These are phyloP conservation scores for Siniperca undulata DNA, from an alignment of 2,797 vertebrate genomes.

Conservation along the genomic window DNA sequence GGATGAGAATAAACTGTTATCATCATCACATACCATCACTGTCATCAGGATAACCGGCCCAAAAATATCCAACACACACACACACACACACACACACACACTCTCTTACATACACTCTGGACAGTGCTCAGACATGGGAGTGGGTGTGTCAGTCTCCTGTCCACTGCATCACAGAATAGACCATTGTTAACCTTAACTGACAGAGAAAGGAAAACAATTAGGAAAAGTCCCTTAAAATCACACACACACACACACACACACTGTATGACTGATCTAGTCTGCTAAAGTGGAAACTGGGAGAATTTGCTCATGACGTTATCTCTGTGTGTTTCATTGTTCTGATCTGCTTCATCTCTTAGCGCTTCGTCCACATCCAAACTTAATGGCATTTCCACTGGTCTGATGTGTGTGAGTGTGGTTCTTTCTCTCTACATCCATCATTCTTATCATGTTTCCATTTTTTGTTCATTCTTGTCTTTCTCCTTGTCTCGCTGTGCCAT, in stretches of 20 bases:
- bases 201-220: constrained; percentile 58
- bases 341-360: constrained; percentile 47
- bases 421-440: constrained; percentile 53
- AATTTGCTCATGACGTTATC: constrained; percentile 29
- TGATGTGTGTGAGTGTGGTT: constrained; percentile 4
- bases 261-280: constrained; percentile 5
- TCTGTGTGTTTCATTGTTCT: constrained; percentile 42
- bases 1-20: constrained; percentile 52
- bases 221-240: constrained; percentile 44
- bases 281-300: constrained; percentile 33
- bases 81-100: constrained; percentile 12
- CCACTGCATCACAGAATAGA: constrained; percentile 50
- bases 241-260: constrained; percentile 3
- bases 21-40: constrained; percentile 38
- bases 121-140: constrained; percentile 38
- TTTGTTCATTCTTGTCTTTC: constrained; percentile 66
- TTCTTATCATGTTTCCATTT: constrained; percentile 76
- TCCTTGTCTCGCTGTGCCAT: constrained; percentile 47
- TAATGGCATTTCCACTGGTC: constrained; percentile 31
- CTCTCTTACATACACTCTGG: background rate
- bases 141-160: constrained; percentile 45
- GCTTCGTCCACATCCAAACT: constrained; percentile 29
- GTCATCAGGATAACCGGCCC: constrained; percentile 31
- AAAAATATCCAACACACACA: constrained; percentile 35
- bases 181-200: constrained; percentile 60